Percentiles rank a stretch among this genome's conserved stretches.
phyloP scores from a whole-genome alignment of 2,113 vertebrate species.

The Verasper variegatus region DNA sequence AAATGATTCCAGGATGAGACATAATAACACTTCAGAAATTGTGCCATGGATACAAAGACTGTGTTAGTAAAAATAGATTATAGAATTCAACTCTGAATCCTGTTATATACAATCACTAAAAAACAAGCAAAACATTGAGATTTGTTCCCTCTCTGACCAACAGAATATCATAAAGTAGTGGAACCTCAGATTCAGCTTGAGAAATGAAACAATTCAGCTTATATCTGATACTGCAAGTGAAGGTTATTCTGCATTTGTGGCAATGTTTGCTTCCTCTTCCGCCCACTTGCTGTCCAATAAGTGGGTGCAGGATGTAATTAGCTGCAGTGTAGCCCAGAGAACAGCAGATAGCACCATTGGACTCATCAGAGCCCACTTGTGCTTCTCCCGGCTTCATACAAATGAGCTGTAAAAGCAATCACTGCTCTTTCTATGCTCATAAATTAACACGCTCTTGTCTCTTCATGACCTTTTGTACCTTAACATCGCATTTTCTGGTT shows the following conservation, averaged over 20 bases:
- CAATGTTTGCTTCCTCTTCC: not conserved
- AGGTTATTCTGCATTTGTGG: not conserved
- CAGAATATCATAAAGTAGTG: not conserved
- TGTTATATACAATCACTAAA: not conserved
- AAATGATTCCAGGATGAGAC: not conserved
- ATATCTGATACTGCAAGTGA: not conserved
- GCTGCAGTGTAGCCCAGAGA: constrained; percentile 34
- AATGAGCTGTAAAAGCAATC: constrained; percentile 35
- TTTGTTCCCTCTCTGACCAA: no score
- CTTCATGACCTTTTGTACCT: constrained; percentile 27
- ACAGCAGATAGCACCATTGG: constrained; percentile 74
- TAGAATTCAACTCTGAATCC: not conserved
- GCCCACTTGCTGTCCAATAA: not conserved
- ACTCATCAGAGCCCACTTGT: constrained; percentile 37
- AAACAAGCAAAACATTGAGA: no score
- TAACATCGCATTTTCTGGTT: constrained; percentile 18
- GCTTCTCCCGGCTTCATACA: not conserved
- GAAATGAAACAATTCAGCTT: not conserved
- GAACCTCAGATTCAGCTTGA: no score
- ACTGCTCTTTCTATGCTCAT: constrained; percentile 35
- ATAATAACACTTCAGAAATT: not conserved
- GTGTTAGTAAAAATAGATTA: not conserved
- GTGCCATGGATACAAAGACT: not conserved
- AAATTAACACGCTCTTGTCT: constrained; percentile 16
- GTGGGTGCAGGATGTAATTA: not conserved